These are phyloP conservation scores for Chalcosyrphus nemorum DNA, from an alignment of 2,888 invertebrate genomes.

Conservation along the genomic window DNA sequence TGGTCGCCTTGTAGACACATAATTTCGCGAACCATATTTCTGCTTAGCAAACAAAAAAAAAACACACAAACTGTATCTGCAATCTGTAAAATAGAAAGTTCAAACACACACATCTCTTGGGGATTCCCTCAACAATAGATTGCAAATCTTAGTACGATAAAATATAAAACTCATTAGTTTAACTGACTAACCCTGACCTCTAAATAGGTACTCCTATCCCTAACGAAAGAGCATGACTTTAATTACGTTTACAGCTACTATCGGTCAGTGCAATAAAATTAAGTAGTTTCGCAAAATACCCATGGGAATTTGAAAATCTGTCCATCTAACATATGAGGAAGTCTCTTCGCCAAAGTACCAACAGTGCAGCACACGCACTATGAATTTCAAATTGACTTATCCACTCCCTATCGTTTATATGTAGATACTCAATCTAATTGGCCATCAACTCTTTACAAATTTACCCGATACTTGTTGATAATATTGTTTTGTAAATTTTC, in stretches of 20 bases:
- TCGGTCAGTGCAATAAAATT: constrained; percentile 36
- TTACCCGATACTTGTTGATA: constrained; percentile 25
- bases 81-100: not conserved
- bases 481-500: constrained; percentile 19
- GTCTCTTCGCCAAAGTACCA: constrained; percentile 18
- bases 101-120: not conserved
- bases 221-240: not conserved
- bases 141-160: constrained; percentile 21
- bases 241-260: constrained; percentile 19
- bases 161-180: constrained; percentile 43
- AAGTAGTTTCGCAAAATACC: constrained; percentile 25
- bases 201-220: constrained; percentile 9
- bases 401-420: not conserved
- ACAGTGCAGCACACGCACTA: constrained; percentile 52
- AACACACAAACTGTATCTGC: too few relatives aligned
- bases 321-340: constrained; percentile 8
- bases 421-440: not conserved
- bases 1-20: too few relatives aligned
- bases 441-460: not conserved
- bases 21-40: not conserved
- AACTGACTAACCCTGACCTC: constrained; percentile 50
- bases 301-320: constrained; percentile 52
- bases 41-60: not conserved
- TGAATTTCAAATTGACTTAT: constrained; percentile 23
- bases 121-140: too few relatives aligned